A percentile compares a stretch with the other conserved stretches of the same genome.
phyloP scores from a whole-genome alignment of 2,888 invertebrate species.

The Tinea semifulvella region DNA sequence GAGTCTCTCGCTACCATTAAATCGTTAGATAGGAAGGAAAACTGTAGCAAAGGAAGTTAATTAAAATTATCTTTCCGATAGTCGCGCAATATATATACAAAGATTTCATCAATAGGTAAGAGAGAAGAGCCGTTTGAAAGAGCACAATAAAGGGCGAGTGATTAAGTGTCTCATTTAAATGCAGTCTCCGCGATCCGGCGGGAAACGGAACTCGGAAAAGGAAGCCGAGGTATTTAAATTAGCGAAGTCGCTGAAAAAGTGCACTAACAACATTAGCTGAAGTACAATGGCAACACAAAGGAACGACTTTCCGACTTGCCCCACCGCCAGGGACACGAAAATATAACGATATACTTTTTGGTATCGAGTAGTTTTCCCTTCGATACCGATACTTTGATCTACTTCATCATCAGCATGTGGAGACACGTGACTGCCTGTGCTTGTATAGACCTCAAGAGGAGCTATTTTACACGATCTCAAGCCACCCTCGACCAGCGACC shows the following conservation, averaged over 20 bases:
- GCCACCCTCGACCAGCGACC: too few species aligned
- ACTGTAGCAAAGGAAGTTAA: conserved; percentile 16
- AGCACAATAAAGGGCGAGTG: conserved; percentile 56
- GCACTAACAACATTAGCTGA: conserved; percentile 64
- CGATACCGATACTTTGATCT: too few species aligned
- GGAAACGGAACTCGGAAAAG: conserved; percentile 65
- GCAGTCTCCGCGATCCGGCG: conserved; percentile 59
- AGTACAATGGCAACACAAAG: conserved; percentile 61
- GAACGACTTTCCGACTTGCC: conserved; percentile 34
- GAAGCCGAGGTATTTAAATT: conserved; percentile 64
- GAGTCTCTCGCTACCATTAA: too few species aligned
- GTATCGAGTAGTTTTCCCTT: too few species aligned
- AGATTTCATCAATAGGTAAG: conserved; percentile 41
- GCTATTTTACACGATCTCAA: too few species aligned
- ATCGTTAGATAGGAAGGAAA: conserved; percentile 14
- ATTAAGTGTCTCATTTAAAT: conserved; percentile 68
- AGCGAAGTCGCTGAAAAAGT: conserved; percentile 64
- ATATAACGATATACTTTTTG: too few species aligned
- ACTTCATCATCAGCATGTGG: too few species aligned
- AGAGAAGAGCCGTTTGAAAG: conserved; percentile 52
- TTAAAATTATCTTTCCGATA: conserved; percentile 18
- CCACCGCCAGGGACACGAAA: conserved; percentile 6
- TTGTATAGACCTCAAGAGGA: too few species aligned
- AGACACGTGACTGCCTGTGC: too few species aligned
- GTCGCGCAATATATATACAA: conserved; percentile 7